phyloP scores from a whole-genome alignment of 1,140 invertebrate genomes.

The Caenorhabditis brenneri region DNA sequence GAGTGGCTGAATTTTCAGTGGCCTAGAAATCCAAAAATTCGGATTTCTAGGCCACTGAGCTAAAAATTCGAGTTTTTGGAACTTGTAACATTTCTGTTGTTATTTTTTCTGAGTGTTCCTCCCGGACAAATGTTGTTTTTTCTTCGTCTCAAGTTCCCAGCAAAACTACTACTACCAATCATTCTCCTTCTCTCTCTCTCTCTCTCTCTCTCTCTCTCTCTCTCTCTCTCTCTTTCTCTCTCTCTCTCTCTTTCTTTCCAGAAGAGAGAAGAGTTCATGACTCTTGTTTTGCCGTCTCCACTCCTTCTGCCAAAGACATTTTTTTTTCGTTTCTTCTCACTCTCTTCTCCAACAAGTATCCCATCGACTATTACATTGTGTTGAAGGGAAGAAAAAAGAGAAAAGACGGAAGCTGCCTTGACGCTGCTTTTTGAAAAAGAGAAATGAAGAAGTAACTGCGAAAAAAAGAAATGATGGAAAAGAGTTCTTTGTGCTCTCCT shows the following conservation, averaged over 20 bases:
- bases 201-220: not conserved
- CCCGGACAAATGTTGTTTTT: too few species aligned
- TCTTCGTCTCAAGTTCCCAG: too few species aligned
- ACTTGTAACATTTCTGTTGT: too few species aligned
- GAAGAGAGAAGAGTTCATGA: too few species aligned
- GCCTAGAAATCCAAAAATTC: too few species aligned
- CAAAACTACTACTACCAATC: too few species aligned
- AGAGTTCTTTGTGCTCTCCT: not conserved
- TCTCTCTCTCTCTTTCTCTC: not conserved
- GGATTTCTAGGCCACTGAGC: too few species aligned
- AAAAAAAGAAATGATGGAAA: not conserved
- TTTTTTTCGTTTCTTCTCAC: not conserved
- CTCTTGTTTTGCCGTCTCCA: not conserved
- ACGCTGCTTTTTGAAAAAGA: not conserved
- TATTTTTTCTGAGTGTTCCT: too few species aligned
- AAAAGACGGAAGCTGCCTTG: not conserved
- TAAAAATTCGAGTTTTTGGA: too few species aligned
- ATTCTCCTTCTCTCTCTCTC: slow-evolving; percentile 9
- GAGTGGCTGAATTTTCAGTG: too few species aligned
- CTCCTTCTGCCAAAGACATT: not conserved
- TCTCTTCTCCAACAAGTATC: not conserved
- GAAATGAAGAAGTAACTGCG: not conserved
- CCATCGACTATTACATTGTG: slow-evolving; percentile 2
- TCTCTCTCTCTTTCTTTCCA: not conserved
- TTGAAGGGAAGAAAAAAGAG: not conserved